Evolutionary conservation across 2,797 vertebrate species (phyloP).

Genomic region (Darevskia nairensis): DNA sequence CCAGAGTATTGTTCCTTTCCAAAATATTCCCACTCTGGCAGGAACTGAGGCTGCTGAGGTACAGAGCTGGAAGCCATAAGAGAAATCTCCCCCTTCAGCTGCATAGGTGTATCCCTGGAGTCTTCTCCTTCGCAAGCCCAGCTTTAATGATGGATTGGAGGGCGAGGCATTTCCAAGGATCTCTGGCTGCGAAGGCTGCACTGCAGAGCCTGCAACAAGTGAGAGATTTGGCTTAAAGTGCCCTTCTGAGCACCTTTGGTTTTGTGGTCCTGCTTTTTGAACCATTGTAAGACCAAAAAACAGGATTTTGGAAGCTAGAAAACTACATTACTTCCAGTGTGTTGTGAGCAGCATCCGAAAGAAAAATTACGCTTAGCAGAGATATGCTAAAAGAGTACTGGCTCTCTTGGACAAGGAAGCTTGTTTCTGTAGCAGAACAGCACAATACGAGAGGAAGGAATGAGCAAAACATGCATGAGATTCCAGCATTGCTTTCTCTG

Average conservation of each 20-base stretch:
- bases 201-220: slow-evolving; percentile 5
- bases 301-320: not conserved
- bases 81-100: not conserved
- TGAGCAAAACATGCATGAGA: not conserved
- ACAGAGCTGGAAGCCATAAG: not conserved
- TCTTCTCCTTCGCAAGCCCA: not conserved
- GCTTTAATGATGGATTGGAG: not conserved
- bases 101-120: no score
- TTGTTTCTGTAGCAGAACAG: not conserved
- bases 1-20: not conserved
- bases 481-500: not conserved
- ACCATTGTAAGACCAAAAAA: not conserved
- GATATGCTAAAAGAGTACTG: no score
- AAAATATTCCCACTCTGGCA: not conserved
- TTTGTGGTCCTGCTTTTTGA: not conserved
- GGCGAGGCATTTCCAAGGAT: not conserved
- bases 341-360: not conserved
- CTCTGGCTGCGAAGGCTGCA: slow-evolving; percentile 30
- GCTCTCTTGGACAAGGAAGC: not conserved
- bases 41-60: no score
- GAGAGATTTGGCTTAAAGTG: not conserved
- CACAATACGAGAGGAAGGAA: not conserved
- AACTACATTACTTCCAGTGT: not conserved
- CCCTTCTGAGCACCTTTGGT: not conserved
- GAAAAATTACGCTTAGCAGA: no score